These are phyloP conservation scores for Plutella xylostella DNA, from an alignment of 2,888 invertebrate genomes.

Conservation along the genomic window DNA sequence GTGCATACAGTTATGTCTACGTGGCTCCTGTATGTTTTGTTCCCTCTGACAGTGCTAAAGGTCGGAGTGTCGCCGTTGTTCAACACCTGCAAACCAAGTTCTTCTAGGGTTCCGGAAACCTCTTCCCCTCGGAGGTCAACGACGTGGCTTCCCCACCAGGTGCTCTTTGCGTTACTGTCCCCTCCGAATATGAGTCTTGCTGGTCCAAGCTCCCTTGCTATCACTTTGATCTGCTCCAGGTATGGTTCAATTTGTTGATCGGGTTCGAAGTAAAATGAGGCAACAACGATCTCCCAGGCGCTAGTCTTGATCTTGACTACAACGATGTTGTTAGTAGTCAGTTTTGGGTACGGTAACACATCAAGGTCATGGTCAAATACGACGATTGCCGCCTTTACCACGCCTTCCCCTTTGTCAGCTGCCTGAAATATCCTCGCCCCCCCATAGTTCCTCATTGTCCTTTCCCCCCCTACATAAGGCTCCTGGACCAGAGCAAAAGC, in stretches of 20 bases:
- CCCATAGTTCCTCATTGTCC: not conserved
- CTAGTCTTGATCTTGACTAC: not conserved
- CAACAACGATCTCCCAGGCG: not conserved
- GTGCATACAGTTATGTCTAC: no score
- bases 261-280: not conserved
- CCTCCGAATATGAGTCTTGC: no score
- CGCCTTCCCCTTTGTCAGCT: not conserved
- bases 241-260: not conserved
- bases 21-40: no score
- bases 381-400: constrained; percentile 5
- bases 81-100: no score
- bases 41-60: no score
- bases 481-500: constrained; percentile 12
- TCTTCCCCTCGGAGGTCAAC: no score
- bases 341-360: not conserved
- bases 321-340: not conserved
- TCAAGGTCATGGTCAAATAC: not conserved
- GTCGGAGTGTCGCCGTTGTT: no score
- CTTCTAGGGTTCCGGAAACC: no score
- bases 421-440: constrained; percentile 7
- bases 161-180: no score
- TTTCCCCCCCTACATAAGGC: constrained; percentile 11
- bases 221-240: not conserved
- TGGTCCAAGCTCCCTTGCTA: not conserved
- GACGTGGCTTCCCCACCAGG: no score